Base-by-base conservation (phyloP, 2,888 invertebrate genomes). In the Cecidostiba fungosa region DNA sequence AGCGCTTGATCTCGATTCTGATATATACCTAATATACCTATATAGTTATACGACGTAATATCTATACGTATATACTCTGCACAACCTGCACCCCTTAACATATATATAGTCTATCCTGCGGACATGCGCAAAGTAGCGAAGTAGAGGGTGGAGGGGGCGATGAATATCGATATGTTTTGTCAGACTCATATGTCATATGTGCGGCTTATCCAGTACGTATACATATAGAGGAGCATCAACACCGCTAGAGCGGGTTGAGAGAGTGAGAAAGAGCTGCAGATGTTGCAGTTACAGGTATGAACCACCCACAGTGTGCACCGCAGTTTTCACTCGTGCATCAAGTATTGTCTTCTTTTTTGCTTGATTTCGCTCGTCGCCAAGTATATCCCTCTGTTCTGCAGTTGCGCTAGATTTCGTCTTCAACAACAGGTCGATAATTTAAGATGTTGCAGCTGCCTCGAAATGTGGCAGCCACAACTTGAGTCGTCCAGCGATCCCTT, bases 401-500 rank as follows among this genome's bases (percentile, higher is more conserved):
- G 59, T 72, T 59, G 50, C 72, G 77, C 19, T 50, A 23, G 77
- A 26, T 66, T 66, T 66, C 66, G 29, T 66, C 29, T 16, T 66
- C 29, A 66, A 26, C 66, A 66, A 26, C 66, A 10, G 62, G 54
- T 73, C 82, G 62, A 85, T 72, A 69, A 76, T 29, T 36, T 74
- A 80, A 87, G 66, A 87, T 85, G 87, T 84, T 80, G 85, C 54
- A 59, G 54, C 54, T 59, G 54, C 81, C 74, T 80, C 77, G 76
- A 29, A n/a, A 87, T 87, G 87, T 87, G 87, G 87, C 87, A 81
- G 82, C 23, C 77, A 62, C 59, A 43, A 70, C 77, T 54, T 84
- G 87, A 85, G 69, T 54, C 77, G 78, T 29, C 82, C 73, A 81
- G 32, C 74, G 78, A 85, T 16, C n/a, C 19, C 14, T 73, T 78